Evolutionary conservation across 2,797 vertebrate genomes (phyloP), one percentile per base, ranked within the genome.

Genomic region (Rachycentron canadum): DNA sequence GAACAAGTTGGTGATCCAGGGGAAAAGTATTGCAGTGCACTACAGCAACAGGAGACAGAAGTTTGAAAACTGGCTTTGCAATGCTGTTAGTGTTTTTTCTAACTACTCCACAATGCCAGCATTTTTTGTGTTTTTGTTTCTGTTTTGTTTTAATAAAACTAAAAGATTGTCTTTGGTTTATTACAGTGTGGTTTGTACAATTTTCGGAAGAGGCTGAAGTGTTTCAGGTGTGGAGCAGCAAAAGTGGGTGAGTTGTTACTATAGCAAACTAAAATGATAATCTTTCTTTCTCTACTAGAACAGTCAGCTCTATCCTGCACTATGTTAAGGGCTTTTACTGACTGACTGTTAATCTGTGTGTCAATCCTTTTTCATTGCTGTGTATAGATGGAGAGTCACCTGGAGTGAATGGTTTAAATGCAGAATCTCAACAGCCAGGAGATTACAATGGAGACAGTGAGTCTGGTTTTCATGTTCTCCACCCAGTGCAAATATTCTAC

Each of bases 1-100:
- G 97, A 97, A 97, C 93, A 96, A 96, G 93, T 81, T 99, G 93
- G 93, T 95, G 90, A 96, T 99, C 90, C 96, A 97, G 76, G 97
- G 97, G 85, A 97, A 97, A 91, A 95, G 89, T 82, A 95, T 99
- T 75, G 94, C 96, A 3, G 96, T 97, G 95, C 96, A 98, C 91
- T 99, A 98, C 94, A 98, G 97, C 94, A 97, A 97, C 90, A 96
- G 96, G 74, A 95, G 95, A 53, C 97, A 97, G 87, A 97, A 96
- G 84, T 97, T 97, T 95, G 97, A 98, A 88, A 97, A 98, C 84
- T 98, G 97, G 97, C 96, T 98, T 79, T 98, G 97, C 93, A 97
- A 95, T 89, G 96, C 97, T 91, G 97, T 98, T 92, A 78, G 86
- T 88, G 4, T 19, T 50, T 32, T 5, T 13, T 53, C 11, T 6